Conservation (phyloP, 2,888 invertebrate genomes). For the Theristus sp. region DNA sequence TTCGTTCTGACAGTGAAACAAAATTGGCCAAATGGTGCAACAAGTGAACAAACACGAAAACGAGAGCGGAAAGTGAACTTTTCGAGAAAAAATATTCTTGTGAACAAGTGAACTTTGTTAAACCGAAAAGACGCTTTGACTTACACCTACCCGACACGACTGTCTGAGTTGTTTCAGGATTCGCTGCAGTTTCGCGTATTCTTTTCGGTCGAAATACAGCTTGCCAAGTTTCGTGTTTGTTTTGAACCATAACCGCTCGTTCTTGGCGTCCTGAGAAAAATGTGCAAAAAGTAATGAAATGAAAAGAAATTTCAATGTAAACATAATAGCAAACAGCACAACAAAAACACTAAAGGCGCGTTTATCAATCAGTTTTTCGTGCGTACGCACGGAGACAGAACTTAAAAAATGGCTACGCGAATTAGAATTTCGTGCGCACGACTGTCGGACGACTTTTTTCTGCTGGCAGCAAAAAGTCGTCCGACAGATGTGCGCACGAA, state of each 20-base stretch:
- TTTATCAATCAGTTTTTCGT: too few relatives aligned
- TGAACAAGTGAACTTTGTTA: background rate
- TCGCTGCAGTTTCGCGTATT: conserved; percentile 78
- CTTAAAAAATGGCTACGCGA: too few relatives aligned
- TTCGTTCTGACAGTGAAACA: conserved; percentile 14
- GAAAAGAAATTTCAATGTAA: too few relatives aligned
- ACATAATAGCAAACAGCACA: too few relatives aligned
- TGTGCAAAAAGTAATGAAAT: too few relatives aligned
- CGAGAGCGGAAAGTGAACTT: background rate
- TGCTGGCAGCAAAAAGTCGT: too few relatives aligned
- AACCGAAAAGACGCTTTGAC: background rate
- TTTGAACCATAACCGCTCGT: conserved; percentile 97
- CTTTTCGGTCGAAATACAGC: conserved; percentile 84
- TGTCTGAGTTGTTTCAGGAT: conserved; percentile 90
- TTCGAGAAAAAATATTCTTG: too few relatives aligned
- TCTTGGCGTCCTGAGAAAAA: conserved; percentile 62
- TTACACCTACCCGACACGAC: conserved; percentile 61
- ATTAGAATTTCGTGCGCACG: too few relatives aligned
- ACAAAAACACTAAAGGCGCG: too few relatives aligned
- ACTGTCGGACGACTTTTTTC: too few relatives aligned
- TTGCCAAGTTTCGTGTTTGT: conserved; percentile 97
- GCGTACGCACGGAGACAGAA: too few relatives aligned
- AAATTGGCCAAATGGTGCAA: background rate
- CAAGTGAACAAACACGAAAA: background rate
- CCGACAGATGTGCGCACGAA: too few relatives aligned